Base-by-base conservation (phyloP, 1,140 invertebrate genomes). In the Brachionus koreanus region DNA sequence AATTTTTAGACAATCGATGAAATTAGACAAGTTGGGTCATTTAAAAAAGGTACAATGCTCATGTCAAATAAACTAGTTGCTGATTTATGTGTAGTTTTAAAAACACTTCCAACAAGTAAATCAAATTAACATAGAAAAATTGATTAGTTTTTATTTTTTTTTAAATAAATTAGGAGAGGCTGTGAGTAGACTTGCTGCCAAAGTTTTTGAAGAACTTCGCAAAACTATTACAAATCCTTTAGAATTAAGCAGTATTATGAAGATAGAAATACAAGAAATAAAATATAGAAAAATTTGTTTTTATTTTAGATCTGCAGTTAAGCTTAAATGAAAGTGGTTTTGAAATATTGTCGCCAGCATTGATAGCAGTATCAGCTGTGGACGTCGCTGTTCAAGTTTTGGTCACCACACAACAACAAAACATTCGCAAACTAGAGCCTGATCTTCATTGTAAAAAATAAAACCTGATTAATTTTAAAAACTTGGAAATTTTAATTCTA, bases 21-120 rank as follows among this genome's bases (percentile, higher is more conserved):
- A 88, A 94, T 97, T 0, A 90, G 95, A 12, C 94, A 96, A 90
- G 95, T 98, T 63, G 97, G 97, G 0, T 96, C 96, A 0, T 98
- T 96, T 85, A 98, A 98, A 87, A 98, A 98, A 88, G 96, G 96
- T 0, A 98, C 96, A 9, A 98, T 98, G 93, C 92, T 98, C 85
- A 93, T 94, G 5, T 95, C 95, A 1, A 93, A 96, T 85, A 97
- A 96, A 87, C 19, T 82, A 83, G 92, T 96, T 0, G 97, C 96
- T 19, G 96, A 98, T 87, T 93, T 98, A 84, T 96, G 98, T 4
- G 95, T 98, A 9, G 97, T 98, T 84, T 90, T 99, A n/a, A 98
- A 98, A 90, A 98, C 96, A 0, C 87, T 98, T 52, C 97, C 97
- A 1, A 98, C 96, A 12, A 94, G 89, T 90, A 86, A 85, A 86